These are phyloP conservation scores for Heterochromis multidens DNA, from an alignment of 2,113 vertebrate species.

Conservation along the genomic window DNA sequence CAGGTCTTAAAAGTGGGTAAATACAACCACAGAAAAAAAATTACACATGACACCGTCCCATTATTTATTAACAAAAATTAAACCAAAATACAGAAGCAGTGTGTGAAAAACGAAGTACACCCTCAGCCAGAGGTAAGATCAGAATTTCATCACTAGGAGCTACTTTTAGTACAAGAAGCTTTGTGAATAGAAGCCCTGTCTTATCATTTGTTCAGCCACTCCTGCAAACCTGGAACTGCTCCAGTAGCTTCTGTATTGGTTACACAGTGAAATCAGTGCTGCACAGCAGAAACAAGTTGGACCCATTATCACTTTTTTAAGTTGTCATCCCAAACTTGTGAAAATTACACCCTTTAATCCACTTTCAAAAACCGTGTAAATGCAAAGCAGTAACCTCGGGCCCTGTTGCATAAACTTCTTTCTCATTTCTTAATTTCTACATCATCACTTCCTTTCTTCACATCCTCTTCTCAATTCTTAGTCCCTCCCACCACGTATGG, in stretches of 20 bases:
- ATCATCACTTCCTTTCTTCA: not conserved
- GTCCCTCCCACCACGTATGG: not conserved
- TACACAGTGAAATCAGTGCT: not conserved
- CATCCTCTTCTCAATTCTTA: not conserved
- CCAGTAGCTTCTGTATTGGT: not conserved
- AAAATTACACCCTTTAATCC: not conserved
- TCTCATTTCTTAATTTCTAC: not conserved
- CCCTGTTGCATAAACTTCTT: not conserved
- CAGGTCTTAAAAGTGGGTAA: not conserved
- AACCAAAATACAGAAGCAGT: not conserved
- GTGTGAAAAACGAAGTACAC: too few relatives aligned
- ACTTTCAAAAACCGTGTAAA: not conserved
- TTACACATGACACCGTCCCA: not conserved
- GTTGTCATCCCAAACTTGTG: not conserved
- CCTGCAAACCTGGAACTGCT: not conserved
- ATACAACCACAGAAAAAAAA: not conserved
- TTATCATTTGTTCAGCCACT: too few relatives aligned
- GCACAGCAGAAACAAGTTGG: not conserved
- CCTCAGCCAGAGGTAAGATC: too few relatives aligned
- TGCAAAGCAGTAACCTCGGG: not conserved
- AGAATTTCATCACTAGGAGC: not conserved
- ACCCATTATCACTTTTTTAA: not conserved
- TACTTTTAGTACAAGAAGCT: not conserved
- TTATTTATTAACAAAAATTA: not conserved
- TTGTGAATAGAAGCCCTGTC: not conserved